phyloP scores from a whole-genome alignment of 2,888 invertebrate species.

The Cephus pygmeus region DNA sequence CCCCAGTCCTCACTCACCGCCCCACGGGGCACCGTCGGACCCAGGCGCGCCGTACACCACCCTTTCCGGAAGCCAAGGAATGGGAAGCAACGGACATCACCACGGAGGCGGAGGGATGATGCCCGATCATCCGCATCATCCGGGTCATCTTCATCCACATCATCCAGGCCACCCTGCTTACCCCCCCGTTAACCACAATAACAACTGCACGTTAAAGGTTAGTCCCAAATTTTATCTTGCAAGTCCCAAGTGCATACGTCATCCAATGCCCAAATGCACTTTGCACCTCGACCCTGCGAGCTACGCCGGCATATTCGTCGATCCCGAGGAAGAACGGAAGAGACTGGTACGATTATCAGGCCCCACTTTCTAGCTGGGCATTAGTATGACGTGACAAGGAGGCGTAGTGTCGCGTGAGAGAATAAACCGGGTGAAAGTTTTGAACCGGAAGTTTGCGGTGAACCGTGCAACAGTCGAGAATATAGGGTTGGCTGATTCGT shows the following conservation, averaged over 20 bases:
- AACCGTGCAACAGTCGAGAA: neutral
- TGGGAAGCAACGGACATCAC: constrained; percentile 62
- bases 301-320: neutral
- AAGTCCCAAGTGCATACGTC: neutral
- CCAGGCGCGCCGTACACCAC: constrained; percentile 45
- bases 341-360: constrained; percentile 28
- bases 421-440: constrained; percentile 52
- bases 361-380: constrained; percentile 45
- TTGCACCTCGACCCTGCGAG: neutral
- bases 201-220: constrained; percentile 67
- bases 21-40: constrained; percentile 55
- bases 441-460: constrained; percentile 16
- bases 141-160: constrained; percentile 71
- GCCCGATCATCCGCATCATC: constrained; percentile 62
- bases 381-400: neutral
- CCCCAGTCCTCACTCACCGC: constrained; percentile 63
- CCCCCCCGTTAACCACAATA: constrained; percentile 65
- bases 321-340: neutral
- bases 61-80: constrained; percentile 53
- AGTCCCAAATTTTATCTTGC: constrained; percentile 18
- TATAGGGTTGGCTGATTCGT: neutral
- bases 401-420: constrained; percentile 39
- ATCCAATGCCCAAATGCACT: neutral
- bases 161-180: constrained; percentile 67
- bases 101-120: constrained; percentile 61